Conservation (phyloP, 2,888 invertebrate species). For the Dasypolia templi region DNA sequence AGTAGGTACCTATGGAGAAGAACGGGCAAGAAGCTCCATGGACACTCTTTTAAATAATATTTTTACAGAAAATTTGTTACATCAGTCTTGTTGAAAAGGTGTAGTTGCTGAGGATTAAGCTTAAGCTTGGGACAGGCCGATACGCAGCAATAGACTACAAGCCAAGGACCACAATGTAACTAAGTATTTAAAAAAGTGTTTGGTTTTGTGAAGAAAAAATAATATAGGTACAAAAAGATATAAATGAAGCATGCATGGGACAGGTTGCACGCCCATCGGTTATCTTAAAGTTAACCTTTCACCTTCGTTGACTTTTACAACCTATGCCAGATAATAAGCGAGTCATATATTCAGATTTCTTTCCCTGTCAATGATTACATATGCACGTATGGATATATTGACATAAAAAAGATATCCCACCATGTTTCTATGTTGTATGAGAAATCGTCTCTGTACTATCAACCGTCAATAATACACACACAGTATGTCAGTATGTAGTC, state of each 20-base stretch:
- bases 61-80: too few species aligned
- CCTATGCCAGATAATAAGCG: conserved; percentile 41
- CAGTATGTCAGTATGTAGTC: not conserved
- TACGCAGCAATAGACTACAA: not conserved
- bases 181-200: too few species aligned
- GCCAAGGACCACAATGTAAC: too few species aligned
- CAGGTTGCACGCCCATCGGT: conserved; percentile 38
- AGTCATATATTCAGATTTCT: conserved; percentile 53
- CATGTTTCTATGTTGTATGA: conserved; percentile 14
- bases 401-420: conserved; percentile 12
- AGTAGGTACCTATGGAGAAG: too few species aligned
- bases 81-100: too few species aligned
- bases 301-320: conserved; percentile 48
- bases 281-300: conserved; percentile 52
- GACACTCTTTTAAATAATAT: too few species aligned
- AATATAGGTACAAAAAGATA: conserved; percentile 8
- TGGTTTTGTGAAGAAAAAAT: too few species aligned
- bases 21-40: too few species aligned
- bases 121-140: not conserved
- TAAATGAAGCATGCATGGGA: conserved; percentile 30
- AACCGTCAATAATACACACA: too few species aligned
- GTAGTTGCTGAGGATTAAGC: not conserved
- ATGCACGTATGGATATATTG: conserved; percentile 15
- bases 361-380: conserved; percentile 55
- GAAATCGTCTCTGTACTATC: conserved; percentile 12